Base-by-base conservation (phyloP, 2,888 invertebrate genomes). In the Anodontia alba region DNA sequence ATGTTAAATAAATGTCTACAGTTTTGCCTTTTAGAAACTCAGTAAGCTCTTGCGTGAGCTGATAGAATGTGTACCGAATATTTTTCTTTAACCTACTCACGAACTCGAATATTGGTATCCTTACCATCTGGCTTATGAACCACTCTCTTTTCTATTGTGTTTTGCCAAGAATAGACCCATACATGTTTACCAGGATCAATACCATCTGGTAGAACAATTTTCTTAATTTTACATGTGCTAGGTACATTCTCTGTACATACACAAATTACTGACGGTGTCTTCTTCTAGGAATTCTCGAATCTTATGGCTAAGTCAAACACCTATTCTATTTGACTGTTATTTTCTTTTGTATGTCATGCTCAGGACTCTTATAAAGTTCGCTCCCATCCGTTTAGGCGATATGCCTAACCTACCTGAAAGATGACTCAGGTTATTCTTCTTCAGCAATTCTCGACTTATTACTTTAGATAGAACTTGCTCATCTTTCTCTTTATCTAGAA, bases 221-320 rank as follows among this genome's bases (percentile, higher is more conserved):
- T 15, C 7, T 26, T 66, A 62, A 29, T 66, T 33, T 62, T 76
- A 62, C 76, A 71, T 15, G 0, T 42, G 15, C 3, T 12, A n/a
- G n/a, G n/a, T n/a, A 26, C 76, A 76, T 66, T 71, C 71, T 2
- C 71, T 43, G 26, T 76, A 76, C 62, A 66, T 76, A 23, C 71
- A 76, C 10, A 46, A 43, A 26, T 76, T 76, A 31, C 26, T 76
- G 49, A 23, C 46, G 43, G 42, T 46, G 5, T 70, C 46, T 29
- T 46, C 46, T n/a, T 70, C 70, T 26, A n/a, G 20, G 67, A 36
- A 67, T 17, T 20, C 33, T 20, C 23, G 8, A 12, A 36, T 67
- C 17, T 31, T 33, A 10, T 33, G 31, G 26, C 38, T 36, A 33
- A 67, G 15, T 49, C 49, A 5, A 15, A 49, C 49, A 49, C 49